Evolutionary conservation across 2,888 invertebrate species (phyloP).

Genomic region (Chouioia cunea): DNA sequence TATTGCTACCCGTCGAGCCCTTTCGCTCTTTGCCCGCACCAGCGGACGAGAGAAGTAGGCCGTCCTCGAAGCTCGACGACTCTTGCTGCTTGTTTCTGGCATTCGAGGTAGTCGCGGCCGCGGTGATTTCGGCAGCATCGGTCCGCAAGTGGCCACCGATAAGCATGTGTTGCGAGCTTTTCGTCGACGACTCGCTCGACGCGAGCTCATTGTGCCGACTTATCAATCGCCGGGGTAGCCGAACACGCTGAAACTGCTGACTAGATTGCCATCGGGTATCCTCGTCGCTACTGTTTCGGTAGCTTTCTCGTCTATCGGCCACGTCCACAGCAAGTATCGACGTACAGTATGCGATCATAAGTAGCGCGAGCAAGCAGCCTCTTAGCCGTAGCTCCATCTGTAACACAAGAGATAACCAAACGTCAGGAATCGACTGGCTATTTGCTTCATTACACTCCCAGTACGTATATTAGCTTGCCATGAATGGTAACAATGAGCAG

Average conservation of each 20-base stretch:
- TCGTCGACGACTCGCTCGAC: slow-evolving; percentile 16
- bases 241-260: slow-evolving; percentile 42
- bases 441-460: too few relatives aligned
- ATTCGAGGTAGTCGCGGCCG: slow-evolving; percentile 18
- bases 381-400: slow-evolving; percentile 55
- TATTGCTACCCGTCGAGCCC: slow-evolving; percentile 65
- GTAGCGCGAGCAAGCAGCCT: slow-evolving; percentile 48
- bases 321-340: slow-evolving; percentile 46
- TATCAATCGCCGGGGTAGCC: slow-evolving; percentile 19
- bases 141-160: slow-evolving; percentile 77
- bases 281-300: background rate
- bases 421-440: too few relatives aligned
- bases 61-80: slow-evolving; percentile 66
- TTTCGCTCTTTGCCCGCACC: slow-evolving; percentile 76
- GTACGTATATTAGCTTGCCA: too few relatives aligned
- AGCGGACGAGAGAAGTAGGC: slow-evolving; percentile 78
- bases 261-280: slow-evolving; percentile 44
- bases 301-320: slow-evolving; percentile 24
- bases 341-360: slow-evolving; percentile 45
- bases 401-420: slow-evolving; percentile 39
- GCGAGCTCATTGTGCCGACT: slow-evolving; percentile 51
- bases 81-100: slow-evolving; percentile 2
- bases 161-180: slow-evolving; percentile 66
- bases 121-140: slow-evolving; percentile 22
- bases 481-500: too few relatives aligned